Conservation (phyloP, 1,140 invertebrate species). For the Drosophila fuyamai region DNA sequence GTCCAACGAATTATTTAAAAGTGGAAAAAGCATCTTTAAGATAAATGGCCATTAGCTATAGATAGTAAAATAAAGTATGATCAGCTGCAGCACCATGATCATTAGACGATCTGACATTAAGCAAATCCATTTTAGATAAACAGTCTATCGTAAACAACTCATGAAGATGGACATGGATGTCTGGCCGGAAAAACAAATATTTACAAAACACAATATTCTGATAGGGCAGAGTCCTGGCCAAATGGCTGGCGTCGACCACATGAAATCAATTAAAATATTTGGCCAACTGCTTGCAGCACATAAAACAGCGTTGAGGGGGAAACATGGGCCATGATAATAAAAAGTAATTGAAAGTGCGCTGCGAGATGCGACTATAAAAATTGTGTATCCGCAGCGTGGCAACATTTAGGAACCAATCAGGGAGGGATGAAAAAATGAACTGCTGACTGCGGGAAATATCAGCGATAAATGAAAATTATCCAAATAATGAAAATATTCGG, state of each 20-base stretch:
- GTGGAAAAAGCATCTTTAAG: not conserved
- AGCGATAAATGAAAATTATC: slow-evolving; percentile 29
- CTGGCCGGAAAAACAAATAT: slow-evolving; percentile 54
- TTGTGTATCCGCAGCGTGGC: slow-evolving; percentile 48
- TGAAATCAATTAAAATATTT: slow-evolving; percentile 80
- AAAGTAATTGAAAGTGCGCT: slow-evolving; percentile 66
- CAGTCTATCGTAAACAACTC: slow-evolving; percentile 50
- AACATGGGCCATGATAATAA: slow-evolving; percentile 29
- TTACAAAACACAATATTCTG: slow-evolving; percentile 36
- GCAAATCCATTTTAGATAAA: slow-evolving; percentile 30
- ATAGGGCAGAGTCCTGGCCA: not conserved
- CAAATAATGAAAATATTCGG: slow-evolving; percentile 42
- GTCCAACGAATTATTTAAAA: not conserved
- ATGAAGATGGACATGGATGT: slow-evolving; percentile 28
- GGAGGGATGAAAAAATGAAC: slow-evolving; percentile 20
- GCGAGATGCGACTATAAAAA: slow-evolving; percentile 59
- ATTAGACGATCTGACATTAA: slow-evolving; percentile 24
- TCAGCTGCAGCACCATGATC: not conserved
- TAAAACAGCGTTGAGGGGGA: slow-evolving; percentile 29
- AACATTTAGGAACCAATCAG: not conserved
- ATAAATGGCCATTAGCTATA: not conserved
- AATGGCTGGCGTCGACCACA: slow-evolving; percentile 38
- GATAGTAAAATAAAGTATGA: not conserved
- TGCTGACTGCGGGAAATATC: slow-evolving; percentile 28
- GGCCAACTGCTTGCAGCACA: slow-evolving; percentile 51